Evolutionary conservation across 2,113 vertebrate species (phyloP).

Genomic region (Cettia cetti): DNA sequence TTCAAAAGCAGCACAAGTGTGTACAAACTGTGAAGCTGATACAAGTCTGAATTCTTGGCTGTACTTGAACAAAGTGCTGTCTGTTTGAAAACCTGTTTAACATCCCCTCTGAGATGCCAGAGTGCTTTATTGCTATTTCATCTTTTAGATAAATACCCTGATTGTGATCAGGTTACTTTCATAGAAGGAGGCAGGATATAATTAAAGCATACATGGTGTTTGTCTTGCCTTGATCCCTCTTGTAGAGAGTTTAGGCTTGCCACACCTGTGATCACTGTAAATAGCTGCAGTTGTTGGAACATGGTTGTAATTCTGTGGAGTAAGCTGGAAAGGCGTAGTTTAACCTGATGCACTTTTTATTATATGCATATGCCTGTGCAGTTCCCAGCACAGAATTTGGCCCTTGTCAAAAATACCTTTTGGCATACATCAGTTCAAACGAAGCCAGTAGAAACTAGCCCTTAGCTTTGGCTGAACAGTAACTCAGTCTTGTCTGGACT

Average conservation of each 20-base stretch:
- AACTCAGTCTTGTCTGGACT: constrained; percentile 57
- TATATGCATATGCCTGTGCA: constrained; percentile 28
- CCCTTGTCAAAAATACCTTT: constrained; percentile 50
- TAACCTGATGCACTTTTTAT: constrained; percentile 49
- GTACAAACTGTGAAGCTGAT: neutral
- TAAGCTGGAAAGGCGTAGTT: constrained; percentile 18
- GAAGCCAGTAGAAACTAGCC: constrained; percentile 65
- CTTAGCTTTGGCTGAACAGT: constrained; percentile 39
- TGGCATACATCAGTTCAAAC: constrained; percentile 53
- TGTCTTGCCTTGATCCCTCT: neutral
- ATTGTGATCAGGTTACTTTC: neutral
- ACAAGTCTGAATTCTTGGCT: neutral
- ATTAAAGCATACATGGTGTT: neutral
- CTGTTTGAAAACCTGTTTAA: constrained; percentile 11
- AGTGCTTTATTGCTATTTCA: neutral
- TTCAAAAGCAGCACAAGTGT: neutral
- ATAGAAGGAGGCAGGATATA: neutral
- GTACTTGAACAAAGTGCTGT: neutral
- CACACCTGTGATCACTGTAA: neutral
- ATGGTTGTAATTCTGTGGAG: neutral
- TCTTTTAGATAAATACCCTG: neutral
- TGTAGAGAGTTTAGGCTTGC: neutral
- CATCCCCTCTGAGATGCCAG: neutral
- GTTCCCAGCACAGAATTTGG: constrained; percentile 47
- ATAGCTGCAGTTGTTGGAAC: neutral